These are phyloP conservation scores for Cerastis leucographa DNA, from an alignment of 2,888 invertebrate species.

Conservation along the genomic window DNA sequence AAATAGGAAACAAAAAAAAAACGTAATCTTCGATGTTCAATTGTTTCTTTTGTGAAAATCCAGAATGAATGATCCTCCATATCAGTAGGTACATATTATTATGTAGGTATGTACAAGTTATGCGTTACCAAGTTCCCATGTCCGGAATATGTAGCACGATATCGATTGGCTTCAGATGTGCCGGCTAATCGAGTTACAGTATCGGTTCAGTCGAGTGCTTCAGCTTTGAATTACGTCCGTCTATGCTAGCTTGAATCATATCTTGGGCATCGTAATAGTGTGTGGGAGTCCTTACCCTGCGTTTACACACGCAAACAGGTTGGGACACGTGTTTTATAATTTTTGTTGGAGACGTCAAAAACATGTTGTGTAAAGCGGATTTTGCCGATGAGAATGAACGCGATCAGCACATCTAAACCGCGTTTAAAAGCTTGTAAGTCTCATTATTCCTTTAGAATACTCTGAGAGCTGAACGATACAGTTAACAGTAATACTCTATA, in stretches of 20 bases:
- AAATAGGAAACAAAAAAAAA: too few species aligned
- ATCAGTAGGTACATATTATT: neutral
- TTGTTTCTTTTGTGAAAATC: neutral
- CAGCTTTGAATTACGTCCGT: constrained; percentile 59
- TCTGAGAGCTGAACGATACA: neutral
- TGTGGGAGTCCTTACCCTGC: neutral
- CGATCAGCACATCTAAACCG: neutral
- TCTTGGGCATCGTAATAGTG: constrained; percentile 38
- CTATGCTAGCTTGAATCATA: constrained; percentile 48
- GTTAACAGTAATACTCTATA: neutral
- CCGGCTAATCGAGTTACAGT: constrained; percentile 70
- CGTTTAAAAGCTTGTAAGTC: neutral
- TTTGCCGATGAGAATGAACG: neutral
- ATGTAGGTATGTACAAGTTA: neutral
- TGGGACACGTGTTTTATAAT: neutral
- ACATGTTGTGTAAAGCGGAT: neutral
- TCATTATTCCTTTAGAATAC: neutral
- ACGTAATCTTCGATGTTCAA: neutral
- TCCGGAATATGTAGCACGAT: constrained; percentile 42
- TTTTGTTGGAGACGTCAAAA: neutral
- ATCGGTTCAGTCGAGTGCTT: constrained; percentile 62
- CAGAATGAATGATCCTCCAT: neutral
- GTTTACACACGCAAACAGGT: neutral
- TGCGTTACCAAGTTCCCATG: constrained; percentile 22
- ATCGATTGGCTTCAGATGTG: constrained; percentile 68